Base-by-base conservation (phyloP, 2,888 invertebrate species). In the Mythimna lalbum region DNA sequence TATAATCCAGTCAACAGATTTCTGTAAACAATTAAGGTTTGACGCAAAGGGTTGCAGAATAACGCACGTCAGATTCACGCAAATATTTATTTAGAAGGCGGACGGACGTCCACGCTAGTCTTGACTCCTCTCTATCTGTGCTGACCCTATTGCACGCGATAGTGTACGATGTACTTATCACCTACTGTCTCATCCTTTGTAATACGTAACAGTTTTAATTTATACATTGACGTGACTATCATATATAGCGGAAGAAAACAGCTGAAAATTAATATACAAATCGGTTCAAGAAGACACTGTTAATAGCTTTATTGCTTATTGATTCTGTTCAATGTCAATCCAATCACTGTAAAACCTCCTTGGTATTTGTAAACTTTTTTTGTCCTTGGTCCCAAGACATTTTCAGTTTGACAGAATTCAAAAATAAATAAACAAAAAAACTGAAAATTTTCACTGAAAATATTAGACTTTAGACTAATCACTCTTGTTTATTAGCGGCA, bases 131-230 rank as follows among this genome's bases (percentile, higher is more conserved):
- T 78, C 78, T 92, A 92, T 91, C 91, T 80, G 62, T 69, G 71
- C 78, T 90, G 93, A 93, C 93, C 93, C 90, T 88, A 84, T 83
- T 90, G 87, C 88, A 87, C 33, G 82, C 81, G 92, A 91, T 90
- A 90, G 71, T 72, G 63, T 9, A 33, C 33, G 33, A 33, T 33
- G 33, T 70, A 82, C 80, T 68, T 81, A 84, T 78, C 78, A 74
- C 64, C 43, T 55, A 61, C 39, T 78, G 76, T 65, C 62, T 76
- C 80, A 80, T 84, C 80, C 67, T 81, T 80, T 82, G 64, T 84
- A 82, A 80, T 76, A 84, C 74, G 76, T 83, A 78, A 84, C 72
- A 66, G 57, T 79, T 78, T 63, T 59, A 69, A 60, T 66, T 62
- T 62, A 68, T 60, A 56, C 27, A 64, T 60, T 33, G 47, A 56